Evolutionary conservation across 2,113 vertebrate genomes (phyloP), one percentile per base, ranked within the genome.

Genomic region (Cyanistes caeruleus): DNA sequence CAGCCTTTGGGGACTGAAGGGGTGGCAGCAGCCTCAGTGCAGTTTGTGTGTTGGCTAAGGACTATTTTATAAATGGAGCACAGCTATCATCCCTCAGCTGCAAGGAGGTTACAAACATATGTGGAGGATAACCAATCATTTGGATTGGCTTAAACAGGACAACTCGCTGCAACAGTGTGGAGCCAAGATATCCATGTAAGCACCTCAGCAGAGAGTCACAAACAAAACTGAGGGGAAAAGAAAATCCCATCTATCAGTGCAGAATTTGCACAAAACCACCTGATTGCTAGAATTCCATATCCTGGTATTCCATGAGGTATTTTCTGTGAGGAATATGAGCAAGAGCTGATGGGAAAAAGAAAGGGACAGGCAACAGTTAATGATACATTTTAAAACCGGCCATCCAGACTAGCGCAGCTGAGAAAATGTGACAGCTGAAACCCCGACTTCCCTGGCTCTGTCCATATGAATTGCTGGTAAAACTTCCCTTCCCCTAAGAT

Each of bases 391-490:
- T 48, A 72, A 84, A 91, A 39, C 16, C 55, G 69, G 23, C 17
- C 33, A 28, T 87, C 37, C 73, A 44, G 7, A 2, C 55, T 55
- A 56, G 46, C n/a, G 53, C 25, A 84, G 49, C 46, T 86, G 75
- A 93, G 33, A 48, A 78, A 93, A 78, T 82, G 52, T 87, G 81
- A 84, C 84, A 79, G 46, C 52, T 87, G 72, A 91, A 93, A 72
- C 62, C 91, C 84, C 65, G 49, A 39, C 33, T 93, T 92, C 24
- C 30, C 33, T 76, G 58, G 27, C 75, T 93, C 55, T 84, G 64
- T 84, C 84, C 63, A 3, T 44, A 56, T 64, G 41, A 84, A 91
- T 79, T 91, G 78, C 44, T 91, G 70, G 64, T 82, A 67, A 79
- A 81, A 84, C 8, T 84, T 90, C 53, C 28, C 58, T 87, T 89